Conservation (phyloP, 2,888 invertebrate species). For the Adelognathus sp. region DNA sequence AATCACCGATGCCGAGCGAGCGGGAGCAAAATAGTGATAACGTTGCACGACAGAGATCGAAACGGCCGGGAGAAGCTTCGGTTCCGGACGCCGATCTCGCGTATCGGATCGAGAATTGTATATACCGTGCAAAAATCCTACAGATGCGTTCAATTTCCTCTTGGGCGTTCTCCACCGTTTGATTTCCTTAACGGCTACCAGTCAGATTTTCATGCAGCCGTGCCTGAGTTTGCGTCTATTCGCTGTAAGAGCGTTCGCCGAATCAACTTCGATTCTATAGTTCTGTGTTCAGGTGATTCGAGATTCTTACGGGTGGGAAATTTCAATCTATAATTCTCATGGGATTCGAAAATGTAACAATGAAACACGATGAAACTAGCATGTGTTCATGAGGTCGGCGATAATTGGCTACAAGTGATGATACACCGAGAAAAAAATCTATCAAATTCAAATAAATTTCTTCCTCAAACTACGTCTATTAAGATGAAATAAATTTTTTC, state of each 20-base stretch:
- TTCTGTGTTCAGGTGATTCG: not conserved
- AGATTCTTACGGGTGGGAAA: not conserved
- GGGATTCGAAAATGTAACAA: not conserved
- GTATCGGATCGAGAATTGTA: slow-evolving; percentile 50
- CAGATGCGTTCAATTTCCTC: slow-evolving; percentile 68
- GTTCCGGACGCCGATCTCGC: slow-evolving; percentile 35
- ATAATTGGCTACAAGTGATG: no score
- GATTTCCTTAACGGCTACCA: slow-evolving; percentile 65
- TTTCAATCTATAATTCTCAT: not conserved
- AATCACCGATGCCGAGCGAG: slow-evolving; percentile 25
- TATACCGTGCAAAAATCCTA: slow-evolving; percentile 1
- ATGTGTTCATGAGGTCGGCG: no score
- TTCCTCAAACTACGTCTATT: no score
- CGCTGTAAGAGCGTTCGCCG: not conserved
- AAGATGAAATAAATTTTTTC: no score
- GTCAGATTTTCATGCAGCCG: slow-evolving; percentile 42
- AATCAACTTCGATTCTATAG: not conserved
- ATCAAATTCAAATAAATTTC: no score
- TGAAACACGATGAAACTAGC: no score
- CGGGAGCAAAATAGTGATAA: slow-evolving; percentile 1
- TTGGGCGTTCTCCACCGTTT: slow-evolving; percentile 57
- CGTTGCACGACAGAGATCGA: slow-evolving; percentile 9
- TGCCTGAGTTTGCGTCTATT: not conserved
- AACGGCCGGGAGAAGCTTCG: slow-evolving; percentile 40
- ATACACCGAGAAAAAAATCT: no score